Base-by-base conservation (phyloP, 1,140 invertebrate genomes). In the Episyrphus balteatus region DNA sequence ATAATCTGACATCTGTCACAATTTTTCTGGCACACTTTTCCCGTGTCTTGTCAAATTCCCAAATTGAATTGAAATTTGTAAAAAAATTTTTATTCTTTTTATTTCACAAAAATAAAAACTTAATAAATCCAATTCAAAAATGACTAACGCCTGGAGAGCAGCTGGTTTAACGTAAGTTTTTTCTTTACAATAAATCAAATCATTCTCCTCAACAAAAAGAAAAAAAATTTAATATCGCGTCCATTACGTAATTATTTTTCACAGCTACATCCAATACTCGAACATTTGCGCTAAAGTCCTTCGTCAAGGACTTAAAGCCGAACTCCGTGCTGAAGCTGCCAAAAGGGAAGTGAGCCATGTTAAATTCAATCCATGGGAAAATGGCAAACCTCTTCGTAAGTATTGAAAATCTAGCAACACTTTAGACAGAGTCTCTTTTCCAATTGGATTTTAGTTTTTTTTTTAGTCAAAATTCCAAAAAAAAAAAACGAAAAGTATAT, bases 181-280 rank as follows among this genome's bases (percentile, higher is more conserved):
- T 48, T 43, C 45, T 37, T 18, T 40, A 34, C n/a, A n/a, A n/a
- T n/a, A n/a, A n/a, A n/a, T n/a, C n/a, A n/a, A n/a, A 37, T 34
- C 15, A 39, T 13, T 44, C 33, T 32, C 42, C 26, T 48, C 21
- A 26, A 26, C 8, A 26, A 26, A 26, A 26, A 26, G n/a, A 34
- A 18, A 34, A 47, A 41, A 47, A 50, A 40, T 43, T 34, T 43
- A n/a, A n/a, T n/a, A n/a, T 55, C 55, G 52, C 45, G 46, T 39
- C 52, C 41, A 55, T 61, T 59, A 59, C 57, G 55, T 57, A 64
- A 59, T 58, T 55, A 44, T 52, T 48, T 33, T 55, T 30, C 75
- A 53, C 59, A 94, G 89, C 74, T 95, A 95, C 73, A 86, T 94
- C 69, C 88, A 89, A 71, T 95, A 90, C 66, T 93, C 90, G 21